Base-by-base conservation (phyloP, 2,888 invertebrate genomes). In the Dorcus parallelipipedus region DNA sequence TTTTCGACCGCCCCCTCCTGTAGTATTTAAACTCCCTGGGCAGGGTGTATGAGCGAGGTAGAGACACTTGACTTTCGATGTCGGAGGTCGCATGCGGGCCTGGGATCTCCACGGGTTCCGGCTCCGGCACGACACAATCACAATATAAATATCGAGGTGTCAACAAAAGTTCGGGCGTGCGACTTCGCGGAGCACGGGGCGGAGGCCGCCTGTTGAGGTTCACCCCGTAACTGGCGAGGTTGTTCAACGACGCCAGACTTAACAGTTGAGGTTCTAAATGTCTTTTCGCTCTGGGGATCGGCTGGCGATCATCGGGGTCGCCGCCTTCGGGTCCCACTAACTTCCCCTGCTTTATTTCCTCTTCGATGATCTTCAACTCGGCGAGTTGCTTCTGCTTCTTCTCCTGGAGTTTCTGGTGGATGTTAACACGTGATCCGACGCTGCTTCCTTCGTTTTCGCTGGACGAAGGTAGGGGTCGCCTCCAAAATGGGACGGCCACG, bases 381-480 rank as follows among this genome's bases (percentile, higher is more conserved):
- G 92, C 91, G 33, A 93, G 79, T 71, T 94, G 93, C 64, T 93
- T 92, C 70, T 91, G 90, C 69, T 93, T 93, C 73, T 94, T 93
- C 73, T 93, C 93, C 72, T 91, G 90, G 7, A 93, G 80, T 73
- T 93, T 93, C 68, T 92, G 91, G 62, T 91, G 90, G 61, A 93
- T 93, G 74, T 93, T 91, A 38, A 92, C 89, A 9, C 90, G 83
- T 6, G 90, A 89, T 1, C 86, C 77, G 0, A 88, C 86, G 68
- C 87, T 87, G 40, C 88, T 89, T 0, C 87, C 86, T 72, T 91
- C 91, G 76, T 88, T 89, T 75, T 90, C 90, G 69, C 87, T 89
- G 9, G 87, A 86, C 4, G 83, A 82, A 0, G 88, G 87, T 9
- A 89, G 76, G 0, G 91, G 90, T 14, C 88, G 79, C 45, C 90